phyloP scores from a whole-genome alignment of 2,113 vertebrate species.

The Ailurus styani region DNA sequence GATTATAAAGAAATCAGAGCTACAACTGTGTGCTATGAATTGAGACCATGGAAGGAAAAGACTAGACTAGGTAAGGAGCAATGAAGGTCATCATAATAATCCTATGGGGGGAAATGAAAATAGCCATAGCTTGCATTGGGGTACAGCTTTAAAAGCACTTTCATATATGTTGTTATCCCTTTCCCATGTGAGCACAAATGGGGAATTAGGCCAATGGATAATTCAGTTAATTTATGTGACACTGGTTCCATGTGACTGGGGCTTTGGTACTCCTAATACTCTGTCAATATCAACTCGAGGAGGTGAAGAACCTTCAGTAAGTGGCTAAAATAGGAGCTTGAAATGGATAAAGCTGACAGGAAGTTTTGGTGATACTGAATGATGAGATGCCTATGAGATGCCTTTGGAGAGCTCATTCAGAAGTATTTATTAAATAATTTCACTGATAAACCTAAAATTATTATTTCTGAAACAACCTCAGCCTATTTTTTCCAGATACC shows the following conservation, averaged over 20 bases:
- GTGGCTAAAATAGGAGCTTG: neutral
- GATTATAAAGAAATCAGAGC: neutral
- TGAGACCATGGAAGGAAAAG: neutral
- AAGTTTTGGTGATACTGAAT: neutral
- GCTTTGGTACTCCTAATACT: neutral
- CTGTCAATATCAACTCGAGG: neutral
- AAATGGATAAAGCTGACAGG: neutral
- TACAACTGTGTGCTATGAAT: neutral
- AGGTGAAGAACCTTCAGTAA: neutral
- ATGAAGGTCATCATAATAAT: neutral
- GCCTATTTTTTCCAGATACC: neutral
- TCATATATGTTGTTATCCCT: neutral
- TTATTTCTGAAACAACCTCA: neutral
- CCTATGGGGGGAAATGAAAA: neutral
- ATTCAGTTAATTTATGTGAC: neutral
- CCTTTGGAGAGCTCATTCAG: neutral
- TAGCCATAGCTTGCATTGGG: neutral
- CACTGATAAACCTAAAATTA: neutral
- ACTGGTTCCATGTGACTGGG: neutral
- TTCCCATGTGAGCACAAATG: neutral
- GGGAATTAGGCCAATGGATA: neutral
- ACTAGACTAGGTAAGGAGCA: neutral
- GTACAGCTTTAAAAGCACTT: neutral
- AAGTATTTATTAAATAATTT: neutral
- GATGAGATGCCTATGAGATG: neutral